These are phyloP conservation scores for Zaprionus kolodkinae DNA, from an alignment of 1,140 invertebrate species.

Conservation along the genomic window DNA sequence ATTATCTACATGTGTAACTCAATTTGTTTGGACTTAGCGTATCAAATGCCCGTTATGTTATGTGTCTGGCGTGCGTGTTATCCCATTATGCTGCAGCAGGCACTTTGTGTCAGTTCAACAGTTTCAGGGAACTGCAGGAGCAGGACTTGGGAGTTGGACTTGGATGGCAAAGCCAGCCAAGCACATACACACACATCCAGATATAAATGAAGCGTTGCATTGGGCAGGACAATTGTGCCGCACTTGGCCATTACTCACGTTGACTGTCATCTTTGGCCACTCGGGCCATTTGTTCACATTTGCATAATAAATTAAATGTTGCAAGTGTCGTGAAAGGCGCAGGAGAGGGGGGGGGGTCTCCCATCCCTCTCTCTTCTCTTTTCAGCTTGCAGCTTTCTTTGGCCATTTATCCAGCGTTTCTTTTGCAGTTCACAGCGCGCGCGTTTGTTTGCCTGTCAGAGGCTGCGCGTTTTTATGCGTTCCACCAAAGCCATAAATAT, in stretches of 20 bases:
- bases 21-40: slow-evolving; percentile 65
- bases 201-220: slow-evolving; percentile 31
- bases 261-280: slow-evolving; percentile 73
- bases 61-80: slow-evolving; percentile 28
- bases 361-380: background rate
- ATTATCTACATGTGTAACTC: slow-evolving; percentile 78
- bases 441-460: slow-evolving; percentile 43
- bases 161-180: slow-evolving; percentile 22
- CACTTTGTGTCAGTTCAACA: slow-evolving; percentile 16
- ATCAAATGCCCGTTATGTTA: slow-evolving; percentile 53
- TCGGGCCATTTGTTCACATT: slow-evolving; percentile 78
- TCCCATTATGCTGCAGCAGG: slow-evolving; percentile 18
- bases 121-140: slow-evolving; percentile 13
- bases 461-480: slow-evolving; percentile 63
- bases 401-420: slow-evolving; percentile 44
- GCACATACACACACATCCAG: background rate
- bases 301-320: slow-evolving; percentile 82
- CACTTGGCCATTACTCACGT: slow-evolving; percentile 62
- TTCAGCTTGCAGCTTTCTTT: slow-evolving; percentile 20
- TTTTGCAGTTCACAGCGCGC: slow-evolving; percentile 2
- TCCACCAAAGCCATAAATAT: slow-evolving; percentile 72
- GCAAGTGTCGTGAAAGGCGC: slow-evolving; percentile 60
- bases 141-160: slow-evolving; percentile 22
- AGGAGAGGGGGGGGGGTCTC: background rate
- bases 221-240: slow-evolving; percentile 59